These are phyloP conservation scores for Drosophila kambysellisi DNA, from an alignment of 2,888 invertebrate genomes.

Conservation along the genomic window DNA sequence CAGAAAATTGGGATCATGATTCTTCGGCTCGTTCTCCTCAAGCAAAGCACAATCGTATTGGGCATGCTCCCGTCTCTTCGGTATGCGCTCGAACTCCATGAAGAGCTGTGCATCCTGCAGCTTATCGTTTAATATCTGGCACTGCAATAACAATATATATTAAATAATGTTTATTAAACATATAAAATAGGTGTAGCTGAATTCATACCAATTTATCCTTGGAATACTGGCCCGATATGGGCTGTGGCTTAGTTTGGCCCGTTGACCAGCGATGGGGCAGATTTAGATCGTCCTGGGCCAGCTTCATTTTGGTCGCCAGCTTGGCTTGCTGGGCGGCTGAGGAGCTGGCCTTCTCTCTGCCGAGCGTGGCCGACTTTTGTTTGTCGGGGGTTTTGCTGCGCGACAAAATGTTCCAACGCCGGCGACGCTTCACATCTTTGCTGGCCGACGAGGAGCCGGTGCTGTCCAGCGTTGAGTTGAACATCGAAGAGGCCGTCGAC, in stretches of 20 bases:
- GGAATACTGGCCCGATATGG: conserved; percentile 91
- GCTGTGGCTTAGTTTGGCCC: conserved; percentile 89
- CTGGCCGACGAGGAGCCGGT: conserved; percentile 80
- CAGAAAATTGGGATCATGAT: conserved; percentile 87
- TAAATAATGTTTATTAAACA: too few species aligned
- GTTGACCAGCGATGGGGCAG: conserved; percentile 90
- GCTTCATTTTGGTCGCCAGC: conserved; percentile 79
- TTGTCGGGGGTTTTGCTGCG: conserved; percentile 87
- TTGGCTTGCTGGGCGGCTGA: conserved; percentile 77
- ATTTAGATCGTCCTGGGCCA: conserved; percentile 85
- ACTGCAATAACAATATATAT: conserved; percentile 82
- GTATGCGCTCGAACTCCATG: conserved; percentile 94
- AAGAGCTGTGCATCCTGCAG: conserved; percentile 91
- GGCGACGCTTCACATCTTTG: conserved; percentile 88
- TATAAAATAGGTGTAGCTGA: not conserved
- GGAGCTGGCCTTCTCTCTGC: conserved; percentile 86
- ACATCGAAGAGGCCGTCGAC: conserved; percentile 82
- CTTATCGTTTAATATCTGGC: conserved; percentile 88
- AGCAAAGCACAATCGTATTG: conserved; percentile 90
- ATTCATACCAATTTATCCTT: conserved; percentile 91
- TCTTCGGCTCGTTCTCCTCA: conserved; percentile 88
- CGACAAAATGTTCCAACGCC: conserved; percentile 90
- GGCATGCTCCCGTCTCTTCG: conserved; percentile 89
- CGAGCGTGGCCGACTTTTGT: conserved; percentile 89
- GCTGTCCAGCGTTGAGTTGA: conserved; percentile 83